Base-by-base conservation (phyloP, 2,797 vertebrate species). In the Gallinago solitaria region DNA sequence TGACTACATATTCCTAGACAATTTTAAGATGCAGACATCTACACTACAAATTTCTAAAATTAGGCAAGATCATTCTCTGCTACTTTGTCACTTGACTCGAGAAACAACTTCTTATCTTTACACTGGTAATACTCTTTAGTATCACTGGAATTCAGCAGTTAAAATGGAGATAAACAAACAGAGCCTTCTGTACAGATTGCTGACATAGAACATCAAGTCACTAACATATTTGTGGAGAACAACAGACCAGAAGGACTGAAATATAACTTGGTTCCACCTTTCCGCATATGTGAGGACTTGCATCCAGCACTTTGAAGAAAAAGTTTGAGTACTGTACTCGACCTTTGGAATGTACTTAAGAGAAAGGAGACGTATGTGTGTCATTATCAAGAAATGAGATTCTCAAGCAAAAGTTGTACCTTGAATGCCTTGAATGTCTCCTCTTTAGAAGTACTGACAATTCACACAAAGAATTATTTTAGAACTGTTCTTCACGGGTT, bases 401-500 rank as follows among this genome's bases (percentile, higher is more conserved):
- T 91, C n/a, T 63, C 1, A 13, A 89, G 32, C 33, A 76, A 35
- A 92, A 82, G 30, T 16, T 61, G 35, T 75, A 88, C 20, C 23
- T 90, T 81, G n/a, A 82, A 37, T 25, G 9, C 20, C 23, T 90
- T 81, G n/a, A 82, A 37, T 25, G 9, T 59, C 54, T 88, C 28
- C 50, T 89, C 81, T 95, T 85, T 21, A 75, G 71, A 82, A 87
- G 14, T 35, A 75, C 64, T 68, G 76, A 78, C 53, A 80, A 80
- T 68, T 94, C 45, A 92, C 54, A 90, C 35, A 37, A 45, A 75
- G n/a, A 89, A 68, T 56, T 89, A 47, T 60, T 92, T 93, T 78
- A 69, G 71, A 91, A 78, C 61, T 68, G 18, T 71, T 84, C 57
- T 83, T 92, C 33, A n/a, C 8, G 1, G 33, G 8, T 74, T 93